These are phyloP conservation scores for Chaetodon auriga DNA, from an alignment of 2,113 vertebrate species.

Conservation along the genomic window DNA sequence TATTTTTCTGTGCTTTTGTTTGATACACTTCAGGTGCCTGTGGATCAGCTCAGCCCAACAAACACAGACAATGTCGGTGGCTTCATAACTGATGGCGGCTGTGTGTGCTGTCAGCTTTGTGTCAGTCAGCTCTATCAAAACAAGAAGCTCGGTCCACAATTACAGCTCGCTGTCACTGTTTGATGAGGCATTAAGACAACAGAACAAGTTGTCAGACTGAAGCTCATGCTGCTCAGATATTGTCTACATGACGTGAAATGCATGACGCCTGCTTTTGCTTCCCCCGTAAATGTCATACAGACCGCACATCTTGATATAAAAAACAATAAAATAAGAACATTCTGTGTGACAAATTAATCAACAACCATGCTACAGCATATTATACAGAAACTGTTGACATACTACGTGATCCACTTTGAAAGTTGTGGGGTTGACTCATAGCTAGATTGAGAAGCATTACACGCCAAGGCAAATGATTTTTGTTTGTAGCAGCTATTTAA, in stretches of 20 bases:
- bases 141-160: constrained; percentile 63
- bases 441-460: constrained; percentile 21
- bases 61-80: constrained; percentile 63
- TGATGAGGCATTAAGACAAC: constrained; percentile 77
- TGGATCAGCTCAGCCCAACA: constrained; percentile 31
- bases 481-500: constrained; percentile 59
- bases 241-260: constrained; percentile 73
- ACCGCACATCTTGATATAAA: constrained; percentile 45
- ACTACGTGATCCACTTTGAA: constrained; percentile 3
- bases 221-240: constrained; percentile 61
- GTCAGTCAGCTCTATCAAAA: constrained; percentile 72
- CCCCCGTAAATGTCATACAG: constrained; percentile 16
- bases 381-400: constrained; percentile 21
- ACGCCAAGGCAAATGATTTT: constrained; percentile 53
- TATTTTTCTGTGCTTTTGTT: constrained; percentile 31
- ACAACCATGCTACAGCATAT: constrained; percentile 7
- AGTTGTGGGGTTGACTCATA: constrained; percentile 22
- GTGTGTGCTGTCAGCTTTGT: constrained; percentile 62
- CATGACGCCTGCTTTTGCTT: constrained; percentile 58
- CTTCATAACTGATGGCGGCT: constrained; percentile 59
- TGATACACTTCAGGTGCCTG: constrained; percentile 52
- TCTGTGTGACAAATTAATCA: constrained; percentile 52
- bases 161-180: constrained; percentile 71
- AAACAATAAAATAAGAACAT: constrained; percentile 19
- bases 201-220: constrained; percentile 73